These are phyloP conservation scores for Saccopteryx bilineata DNA, from an alignment of 2,113 vertebrate species.

Conservation along the genomic window DNA sequence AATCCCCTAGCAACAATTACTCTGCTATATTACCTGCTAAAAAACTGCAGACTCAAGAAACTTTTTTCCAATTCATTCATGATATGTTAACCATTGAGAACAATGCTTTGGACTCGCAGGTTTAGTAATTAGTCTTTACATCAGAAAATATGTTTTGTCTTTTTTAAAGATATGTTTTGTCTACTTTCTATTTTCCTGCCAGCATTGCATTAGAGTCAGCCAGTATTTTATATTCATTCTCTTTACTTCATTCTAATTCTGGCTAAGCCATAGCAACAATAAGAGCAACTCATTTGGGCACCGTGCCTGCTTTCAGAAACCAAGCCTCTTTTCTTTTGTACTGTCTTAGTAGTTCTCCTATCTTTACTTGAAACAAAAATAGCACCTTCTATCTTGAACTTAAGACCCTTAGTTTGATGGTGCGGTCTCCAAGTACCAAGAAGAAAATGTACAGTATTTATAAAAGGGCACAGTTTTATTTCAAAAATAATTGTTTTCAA, in stretches of 20 bases:
- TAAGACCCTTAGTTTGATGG: not conserved
- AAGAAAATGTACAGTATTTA: not conserved
- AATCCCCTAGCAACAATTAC: not conserved
- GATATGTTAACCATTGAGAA: not conserved
- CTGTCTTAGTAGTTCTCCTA: not conserved
- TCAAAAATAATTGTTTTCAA: not conserved
- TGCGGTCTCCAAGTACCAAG: not conserved
- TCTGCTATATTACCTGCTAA: not conserved
- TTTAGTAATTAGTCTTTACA: not conserved
- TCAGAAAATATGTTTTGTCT: not conserved
- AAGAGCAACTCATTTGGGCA: not conserved
- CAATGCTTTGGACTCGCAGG: not conserved
- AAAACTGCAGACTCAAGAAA: not conserved
- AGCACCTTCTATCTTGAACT: not conserved
- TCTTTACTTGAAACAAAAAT: not conserved
- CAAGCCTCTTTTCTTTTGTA: not conserved
- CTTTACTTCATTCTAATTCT: not conserved
- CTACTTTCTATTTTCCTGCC: not conserved
- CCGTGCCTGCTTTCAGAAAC: not conserved
- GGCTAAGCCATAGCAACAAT: not conserved
- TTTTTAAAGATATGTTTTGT: not conserved
- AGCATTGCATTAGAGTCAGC: not conserved
- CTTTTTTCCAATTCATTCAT: not conserved
- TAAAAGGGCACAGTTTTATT: not conserved
- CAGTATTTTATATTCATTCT: not conserved